phyloP scores from a whole-genome alignment of 1,140 invertebrate genomes.

The Babylonia areolata region DNA sequence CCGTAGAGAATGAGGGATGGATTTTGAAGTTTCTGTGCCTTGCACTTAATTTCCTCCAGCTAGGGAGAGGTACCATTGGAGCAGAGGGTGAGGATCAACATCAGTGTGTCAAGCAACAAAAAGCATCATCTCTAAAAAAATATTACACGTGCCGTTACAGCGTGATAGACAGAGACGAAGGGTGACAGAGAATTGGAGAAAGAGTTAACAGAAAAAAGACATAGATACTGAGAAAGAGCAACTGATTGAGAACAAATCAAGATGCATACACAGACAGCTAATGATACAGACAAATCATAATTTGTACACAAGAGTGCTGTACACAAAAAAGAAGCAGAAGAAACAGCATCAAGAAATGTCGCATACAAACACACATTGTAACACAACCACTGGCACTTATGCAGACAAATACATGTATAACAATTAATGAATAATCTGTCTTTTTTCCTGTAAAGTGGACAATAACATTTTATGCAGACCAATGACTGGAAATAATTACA shows the following conservation, averaged over 20 bases:
- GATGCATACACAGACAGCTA: too few relatives aligned
- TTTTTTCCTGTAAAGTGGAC: too few relatives aligned
- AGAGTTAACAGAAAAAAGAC: neutral
- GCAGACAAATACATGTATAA: too few relatives aligned
- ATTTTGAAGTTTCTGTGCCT: constrained; percentile 24
- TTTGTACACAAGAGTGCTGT: too few relatives aligned
- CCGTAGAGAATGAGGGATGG: constrained; percentile 31
- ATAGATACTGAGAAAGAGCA: neutral
- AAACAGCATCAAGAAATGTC: too few relatives aligned
- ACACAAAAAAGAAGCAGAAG: too few relatives aligned
- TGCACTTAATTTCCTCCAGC: constrained; percentile 26
- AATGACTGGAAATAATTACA: too few relatives aligned
- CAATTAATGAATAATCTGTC: too few relatives aligned
- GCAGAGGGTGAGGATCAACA: neutral
- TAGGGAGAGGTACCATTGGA: constrained; percentile 12
- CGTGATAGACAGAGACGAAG: neutral
- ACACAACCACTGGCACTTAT: neutral
- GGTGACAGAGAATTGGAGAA: neutral
- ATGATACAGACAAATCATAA: too few relatives aligned
- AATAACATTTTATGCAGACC: too few relatives aligned
- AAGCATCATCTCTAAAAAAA: neutral
- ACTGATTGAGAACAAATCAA: too few relatives aligned
- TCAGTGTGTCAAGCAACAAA: neutral
- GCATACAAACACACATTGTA: too few relatives aligned
- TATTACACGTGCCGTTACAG: neutral